phyloP scores from a whole-genome alignment of 1,140 invertebrate genomes.

The Ooceraea biroi region DNA sequence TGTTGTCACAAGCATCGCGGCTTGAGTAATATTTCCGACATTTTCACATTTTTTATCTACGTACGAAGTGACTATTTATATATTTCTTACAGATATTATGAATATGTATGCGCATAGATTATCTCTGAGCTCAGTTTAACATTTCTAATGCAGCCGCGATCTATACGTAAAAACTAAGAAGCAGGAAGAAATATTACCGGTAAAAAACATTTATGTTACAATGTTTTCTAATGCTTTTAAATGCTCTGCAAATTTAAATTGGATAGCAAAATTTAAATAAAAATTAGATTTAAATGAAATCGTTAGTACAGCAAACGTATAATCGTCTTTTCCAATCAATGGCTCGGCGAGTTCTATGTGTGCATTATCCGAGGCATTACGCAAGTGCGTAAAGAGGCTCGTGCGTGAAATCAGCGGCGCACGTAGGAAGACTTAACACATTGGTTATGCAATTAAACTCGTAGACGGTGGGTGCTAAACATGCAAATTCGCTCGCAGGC shows the following conservation, averaged over 20 bases:
- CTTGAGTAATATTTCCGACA: conserved; percentile 29
- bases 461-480: conserved; percentile 42
- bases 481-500: conserved; percentile 39
- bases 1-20: conserved; percentile 5
- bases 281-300: no score
- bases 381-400: conserved; percentile 41
- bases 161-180: no score
- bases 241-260: no score
- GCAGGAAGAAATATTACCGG: no score
- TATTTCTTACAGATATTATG: no score
- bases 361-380: conserved; percentile 38
- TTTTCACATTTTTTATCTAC: background rate
- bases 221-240: no score
- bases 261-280: no score
- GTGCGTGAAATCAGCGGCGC: conserved; percentile 46
- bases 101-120: no score
- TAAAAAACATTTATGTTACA: no score
- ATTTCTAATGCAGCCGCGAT: no score
- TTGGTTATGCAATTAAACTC: conserved; percentile 48
- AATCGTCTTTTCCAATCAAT: conserved; percentile 5
- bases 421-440: conserved; percentile 46
- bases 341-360: background rate
- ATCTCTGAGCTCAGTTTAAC: no score
- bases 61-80: background rate
- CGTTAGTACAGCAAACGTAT: background rate